Percentiles rank a stretch among this genome's conserved stretches.
Evolutionary conservation across 2,113 vertebrate species (phyloP).

Genomic region (Mus spicilegus): DNA sequence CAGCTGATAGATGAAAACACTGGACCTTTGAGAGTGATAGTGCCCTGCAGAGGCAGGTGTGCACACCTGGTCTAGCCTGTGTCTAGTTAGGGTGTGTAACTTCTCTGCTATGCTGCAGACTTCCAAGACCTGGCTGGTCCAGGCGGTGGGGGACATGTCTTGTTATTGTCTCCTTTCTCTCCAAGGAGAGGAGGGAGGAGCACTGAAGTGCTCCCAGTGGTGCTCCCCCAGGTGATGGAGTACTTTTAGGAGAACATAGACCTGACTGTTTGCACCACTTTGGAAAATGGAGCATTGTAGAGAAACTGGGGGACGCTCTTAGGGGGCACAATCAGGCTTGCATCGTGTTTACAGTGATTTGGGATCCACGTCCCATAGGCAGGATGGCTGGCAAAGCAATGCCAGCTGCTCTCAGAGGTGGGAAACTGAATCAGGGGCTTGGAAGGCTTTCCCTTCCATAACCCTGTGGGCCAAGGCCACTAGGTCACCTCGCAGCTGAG

Average conservation of each 20-base stretch:
- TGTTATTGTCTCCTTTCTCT: neutral
- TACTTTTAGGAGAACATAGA: neutral
- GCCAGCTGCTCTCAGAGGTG: neutral
- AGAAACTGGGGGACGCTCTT: neutral
- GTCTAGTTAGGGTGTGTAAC: neutral
- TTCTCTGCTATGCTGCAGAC: neutral
- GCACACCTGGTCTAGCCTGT: rapidly evolving
- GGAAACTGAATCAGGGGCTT: neutral
- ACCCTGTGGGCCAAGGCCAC: neutral
- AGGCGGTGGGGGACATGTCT: neutral
- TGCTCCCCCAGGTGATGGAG: rapidly evolving
- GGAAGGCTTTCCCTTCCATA: neutral
- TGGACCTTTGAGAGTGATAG: neutral
- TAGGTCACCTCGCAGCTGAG: neutral
- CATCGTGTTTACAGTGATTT: neutral
- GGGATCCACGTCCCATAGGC: neutral
- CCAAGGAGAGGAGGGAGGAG: neutral
- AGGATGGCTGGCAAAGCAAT: rapidly evolving
- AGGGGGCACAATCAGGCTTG: neutral
- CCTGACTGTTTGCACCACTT: neutral
- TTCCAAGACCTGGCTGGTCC: neutral
- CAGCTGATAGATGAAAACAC: neutral
- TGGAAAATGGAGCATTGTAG: neutral
- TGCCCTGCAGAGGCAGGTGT: neutral
- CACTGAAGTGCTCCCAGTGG: neutral